Conservation (phyloP, 53 echinoderm and acorn worm species). For the Crossaster papposus region DNA sequence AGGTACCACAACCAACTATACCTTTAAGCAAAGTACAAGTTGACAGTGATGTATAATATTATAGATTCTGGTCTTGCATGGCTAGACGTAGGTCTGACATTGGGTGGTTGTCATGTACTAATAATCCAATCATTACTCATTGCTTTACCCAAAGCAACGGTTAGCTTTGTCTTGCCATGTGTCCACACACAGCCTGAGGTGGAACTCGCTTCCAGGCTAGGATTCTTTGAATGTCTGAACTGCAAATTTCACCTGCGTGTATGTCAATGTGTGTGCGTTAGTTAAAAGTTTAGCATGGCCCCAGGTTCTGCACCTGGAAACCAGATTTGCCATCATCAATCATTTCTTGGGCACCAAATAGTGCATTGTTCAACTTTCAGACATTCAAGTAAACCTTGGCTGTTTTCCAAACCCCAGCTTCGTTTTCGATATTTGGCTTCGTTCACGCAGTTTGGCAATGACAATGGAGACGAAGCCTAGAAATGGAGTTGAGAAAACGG, state of each 20-base stretch:
- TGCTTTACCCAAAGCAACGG: background rate
- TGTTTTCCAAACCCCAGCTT: too few species aligned
- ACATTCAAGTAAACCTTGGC: too few species aligned
- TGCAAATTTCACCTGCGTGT: background rate
- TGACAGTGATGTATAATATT: background rate
- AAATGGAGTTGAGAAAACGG: too few species aligned
- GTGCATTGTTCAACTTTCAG: background rate
- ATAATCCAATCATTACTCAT: background rate
- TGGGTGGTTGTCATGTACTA: background rate
- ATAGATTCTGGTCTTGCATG: background rate
- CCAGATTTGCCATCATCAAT: slow-evolving; percentile 17
- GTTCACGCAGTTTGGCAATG: too few species aligned
- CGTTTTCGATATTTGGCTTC: too few species aligned
- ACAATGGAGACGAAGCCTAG: too few species aligned
- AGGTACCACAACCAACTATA: background rate
- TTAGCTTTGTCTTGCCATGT: background rate
- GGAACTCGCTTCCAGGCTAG: background rate
- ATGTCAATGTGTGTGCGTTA: background rate
- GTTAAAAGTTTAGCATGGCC: background rate
- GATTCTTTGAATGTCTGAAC: background rate
- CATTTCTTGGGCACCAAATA: background rate
- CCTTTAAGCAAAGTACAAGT: background rate
- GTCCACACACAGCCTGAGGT: background rate
- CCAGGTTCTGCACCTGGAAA: background rate
- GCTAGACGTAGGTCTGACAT: background rate